phyloP scores from a whole-genome alignment of 2,797 vertebrate species.

The Pygocentrus nattereri region DNA sequence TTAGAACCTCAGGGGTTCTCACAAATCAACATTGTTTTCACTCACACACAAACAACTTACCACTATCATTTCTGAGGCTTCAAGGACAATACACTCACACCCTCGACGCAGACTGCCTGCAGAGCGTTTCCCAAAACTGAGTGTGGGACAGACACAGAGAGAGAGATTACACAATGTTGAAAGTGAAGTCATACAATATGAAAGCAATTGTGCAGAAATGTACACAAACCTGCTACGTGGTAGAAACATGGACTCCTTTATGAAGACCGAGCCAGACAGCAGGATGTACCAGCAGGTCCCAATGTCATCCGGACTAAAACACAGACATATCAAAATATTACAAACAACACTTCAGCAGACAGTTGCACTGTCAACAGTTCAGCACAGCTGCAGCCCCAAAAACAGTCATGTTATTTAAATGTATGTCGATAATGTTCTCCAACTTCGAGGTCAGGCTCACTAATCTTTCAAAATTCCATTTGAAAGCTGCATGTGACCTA shows the following conservation, averaged over 20 bases:
- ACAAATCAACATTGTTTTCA: too few relatives aligned
- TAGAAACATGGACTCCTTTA: slow-evolving; percentile 92
- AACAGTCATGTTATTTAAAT: background rate
- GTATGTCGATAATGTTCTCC: background rate
- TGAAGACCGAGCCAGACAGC: slow-evolving; percentile 90
- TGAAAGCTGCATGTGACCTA: background rate
- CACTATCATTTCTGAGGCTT: slow-evolving; percentile 93
- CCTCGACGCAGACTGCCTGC: slow-evolving; percentile 88
- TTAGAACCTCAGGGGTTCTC: too few relatives aligned
- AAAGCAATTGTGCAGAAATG: background rate
- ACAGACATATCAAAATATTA: slow-evolving; percentile 12
- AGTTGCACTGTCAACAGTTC: background rate
- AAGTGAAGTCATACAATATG: background rate
- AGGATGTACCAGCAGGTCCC: slow-evolving; percentile 92
- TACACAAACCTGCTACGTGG: slow-evolving; percentile 87
- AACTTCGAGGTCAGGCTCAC: background rate
- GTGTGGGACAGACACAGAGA: background rate
- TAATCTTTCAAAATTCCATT: background rate
- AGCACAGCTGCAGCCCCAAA: background rate
- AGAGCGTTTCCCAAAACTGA: slow-evolving; percentile 89
- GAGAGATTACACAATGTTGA: background rate
- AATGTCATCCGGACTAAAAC: slow-evolving; percentile 87
- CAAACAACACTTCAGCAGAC: background rate
- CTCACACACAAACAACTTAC: slow-evolving; percentile 71
- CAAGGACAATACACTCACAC: slow-evolving; percentile 90